Evolutionary conservation across 1,140 invertebrate genomes (phyloP).

Genomic region (Probaryconus sp.): DNA sequence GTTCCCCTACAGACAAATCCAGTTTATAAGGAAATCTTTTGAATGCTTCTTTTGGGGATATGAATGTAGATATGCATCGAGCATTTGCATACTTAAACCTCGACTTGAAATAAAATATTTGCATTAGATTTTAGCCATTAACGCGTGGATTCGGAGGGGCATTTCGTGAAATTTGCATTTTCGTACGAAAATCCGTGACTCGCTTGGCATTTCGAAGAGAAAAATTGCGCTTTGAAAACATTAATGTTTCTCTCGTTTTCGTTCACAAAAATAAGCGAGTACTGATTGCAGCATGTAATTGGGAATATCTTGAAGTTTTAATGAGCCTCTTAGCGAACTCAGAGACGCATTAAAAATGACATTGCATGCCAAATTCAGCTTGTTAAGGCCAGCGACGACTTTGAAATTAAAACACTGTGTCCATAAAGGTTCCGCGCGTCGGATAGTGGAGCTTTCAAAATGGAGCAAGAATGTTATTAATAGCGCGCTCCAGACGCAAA

Average conservation of each 20-base stretch:
- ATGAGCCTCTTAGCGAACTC: constrained; percentile 51
- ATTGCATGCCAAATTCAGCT: constrained; percentile 56
- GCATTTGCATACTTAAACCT: constrained; percentile 31
- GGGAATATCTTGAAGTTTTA: constrained; percentile 57
- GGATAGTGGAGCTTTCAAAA: constrained; percentile 50
- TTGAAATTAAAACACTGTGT: constrained; percentile 57
- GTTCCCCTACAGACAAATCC: not conserved
- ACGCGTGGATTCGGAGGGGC: not conserved
- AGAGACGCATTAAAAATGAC: constrained; percentile 56
- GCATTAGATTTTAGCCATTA: constrained; percentile 27
- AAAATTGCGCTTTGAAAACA: constrained; percentile 1
- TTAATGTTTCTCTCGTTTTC: constrained; percentile 28
- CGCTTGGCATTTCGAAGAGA: constrained; percentile 1
- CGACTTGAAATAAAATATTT: constrained; percentile 16
- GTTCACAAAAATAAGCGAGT: constrained; percentile 22
- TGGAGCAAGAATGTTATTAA: constrained; percentile 60
- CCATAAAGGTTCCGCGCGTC: constrained; percentile 30
- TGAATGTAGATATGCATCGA: constrained; percentile 4
- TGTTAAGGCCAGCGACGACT: constrained; percentile 48
- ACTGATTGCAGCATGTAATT: constrained; percentile 47
- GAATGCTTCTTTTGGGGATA: no score
- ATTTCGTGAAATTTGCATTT: constrained; percentile 20
- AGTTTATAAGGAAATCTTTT: not conserved
- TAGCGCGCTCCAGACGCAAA: constrained; percentile 51
- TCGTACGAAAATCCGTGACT: not conserved